Base-by-base conservation (phyloP, 2,888 invertebrate species). In the Morpho helenor region DNA sequence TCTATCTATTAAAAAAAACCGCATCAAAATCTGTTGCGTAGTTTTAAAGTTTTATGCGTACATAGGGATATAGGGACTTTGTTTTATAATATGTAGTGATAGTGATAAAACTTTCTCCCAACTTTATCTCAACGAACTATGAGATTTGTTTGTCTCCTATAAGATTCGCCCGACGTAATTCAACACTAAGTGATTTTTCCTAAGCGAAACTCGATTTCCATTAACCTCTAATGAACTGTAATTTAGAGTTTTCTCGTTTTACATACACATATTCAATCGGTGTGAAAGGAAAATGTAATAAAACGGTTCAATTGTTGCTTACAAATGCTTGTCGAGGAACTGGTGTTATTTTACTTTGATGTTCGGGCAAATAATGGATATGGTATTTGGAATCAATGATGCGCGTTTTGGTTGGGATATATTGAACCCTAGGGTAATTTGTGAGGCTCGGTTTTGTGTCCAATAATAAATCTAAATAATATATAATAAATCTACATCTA, bases 241-340 rank as follows among this genome's bases (percentile, higher is more conserved):
- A 62, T 59, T 49, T 47, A 47, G 46, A 52, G 46, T 53, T 48
- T 53, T 56, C 45, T 41, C 54, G 53, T 63, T 61, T 61, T 60
- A 58, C 58, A 61, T 63, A 58, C 52, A 51, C 49, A 53, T 48
- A 56, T 63, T 53, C 56, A 63, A 61, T 63, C 50, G 56, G 50
- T 41, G 50, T 56, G 58, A 63, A 54, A 63, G 57, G 53, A 56
- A 56, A 57, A 53, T 7, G 44, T 51, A 55, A 52, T 62, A 54
- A 61, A 58, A 52, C 7, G 43, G 31, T 45, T 50, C 53, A 54
- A 53, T 39, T 57, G 47, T 49, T 52, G 43, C 52, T 58, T 48
- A 23, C 43, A 49, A 58, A 57, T 53, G 49, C 40, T 55, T 31
- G 31, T 31, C 31, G 31, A 31, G 31, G 31, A 31, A 31, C 31